A percentile compares a stretch with the other conserved stretches of the same genome.
phyloP scores from a whole-genome alignment of 2,888 invertebrate species.

The Agrilus mali region DNA sequence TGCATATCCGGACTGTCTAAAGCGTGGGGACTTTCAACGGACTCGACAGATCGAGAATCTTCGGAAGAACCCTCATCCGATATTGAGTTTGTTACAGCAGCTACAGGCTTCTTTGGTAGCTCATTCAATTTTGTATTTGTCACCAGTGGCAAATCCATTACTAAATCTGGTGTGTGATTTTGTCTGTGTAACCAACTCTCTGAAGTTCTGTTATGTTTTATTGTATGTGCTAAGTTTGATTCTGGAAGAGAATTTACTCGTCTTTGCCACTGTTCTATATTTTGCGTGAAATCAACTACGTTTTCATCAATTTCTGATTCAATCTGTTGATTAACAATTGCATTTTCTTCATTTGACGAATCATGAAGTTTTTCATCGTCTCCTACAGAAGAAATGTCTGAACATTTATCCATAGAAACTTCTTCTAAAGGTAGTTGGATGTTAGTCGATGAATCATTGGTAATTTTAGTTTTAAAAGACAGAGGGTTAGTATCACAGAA shows the following conservation, averaged over 20 bases:
- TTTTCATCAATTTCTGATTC: constrained; percentile 27
- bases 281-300: constrained; percentile 36
- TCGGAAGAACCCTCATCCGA: constrained; percentile 25
- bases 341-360: constrained; percentile 3
- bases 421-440: background rate
- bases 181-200: constrained; percentile 31
- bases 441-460: background rate
- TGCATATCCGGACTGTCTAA: constrained; percentile 53
- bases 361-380: background rate
- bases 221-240: constrained; percentile 23
- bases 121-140: constrained; percentile 31
- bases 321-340: constrained; percentile 9
- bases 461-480: no score
- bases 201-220: constrained; percentile 30
- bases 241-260: constrained; percentile 42
- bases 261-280: constrained; percentile 49
- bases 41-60: constrained; percentile 17
- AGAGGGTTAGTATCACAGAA: no score
- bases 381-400: background rate
- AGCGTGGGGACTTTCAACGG: constrained; percentile 25
- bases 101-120: constrained; percentile 26
- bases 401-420: background rate
- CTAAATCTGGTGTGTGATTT: constrained; percentile 64
- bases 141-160: constrained; percentile 66
- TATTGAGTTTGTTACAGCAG: constrained; percentile 26